These are phyloP conservation scores for Elgaria multicarinata DNA, from an alignment of 2,113 vertebrate genomes.

Conservation along the genomic window DNA sequence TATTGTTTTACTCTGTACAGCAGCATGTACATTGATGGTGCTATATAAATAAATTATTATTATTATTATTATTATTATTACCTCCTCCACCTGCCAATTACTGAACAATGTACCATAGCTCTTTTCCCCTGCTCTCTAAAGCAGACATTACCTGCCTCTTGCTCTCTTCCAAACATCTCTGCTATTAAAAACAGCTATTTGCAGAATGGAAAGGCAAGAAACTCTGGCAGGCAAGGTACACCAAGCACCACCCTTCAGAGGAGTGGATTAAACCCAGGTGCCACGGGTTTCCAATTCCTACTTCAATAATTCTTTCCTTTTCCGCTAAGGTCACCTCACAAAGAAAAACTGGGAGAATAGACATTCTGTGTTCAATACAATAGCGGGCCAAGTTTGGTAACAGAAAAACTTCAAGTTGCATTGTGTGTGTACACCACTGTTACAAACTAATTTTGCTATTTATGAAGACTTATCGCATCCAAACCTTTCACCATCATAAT, in stretches of 20 bases:
- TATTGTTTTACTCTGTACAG: no score
- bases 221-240: not conserved
- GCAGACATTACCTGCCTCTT: not conserved
- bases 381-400: no score
- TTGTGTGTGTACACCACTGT: not conserved
- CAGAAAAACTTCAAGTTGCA: not conserved
- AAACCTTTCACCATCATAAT: not conserved
- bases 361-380: no score
- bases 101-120: not conserved
- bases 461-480: not conserved
- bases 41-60: no score
- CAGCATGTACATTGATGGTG: no score
- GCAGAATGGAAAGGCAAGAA: not conserved
- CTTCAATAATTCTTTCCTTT: not conserved
- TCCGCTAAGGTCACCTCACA: not conserved
- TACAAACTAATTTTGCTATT: not conserved
- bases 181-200: not conserved
- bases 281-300: not conserved
- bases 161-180: not conserved
- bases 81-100: no score
- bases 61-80: no score
- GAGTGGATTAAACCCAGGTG: not conserved
- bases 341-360: not conserved
- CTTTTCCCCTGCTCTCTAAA: not conserved
- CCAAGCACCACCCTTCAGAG: not conserved